Evolutionary conservation across 1,140 invertebrate species (phyloP), one percentile per base, ranked within the genome.

Genomic region (Zaprionus camerounensis): DNA sequence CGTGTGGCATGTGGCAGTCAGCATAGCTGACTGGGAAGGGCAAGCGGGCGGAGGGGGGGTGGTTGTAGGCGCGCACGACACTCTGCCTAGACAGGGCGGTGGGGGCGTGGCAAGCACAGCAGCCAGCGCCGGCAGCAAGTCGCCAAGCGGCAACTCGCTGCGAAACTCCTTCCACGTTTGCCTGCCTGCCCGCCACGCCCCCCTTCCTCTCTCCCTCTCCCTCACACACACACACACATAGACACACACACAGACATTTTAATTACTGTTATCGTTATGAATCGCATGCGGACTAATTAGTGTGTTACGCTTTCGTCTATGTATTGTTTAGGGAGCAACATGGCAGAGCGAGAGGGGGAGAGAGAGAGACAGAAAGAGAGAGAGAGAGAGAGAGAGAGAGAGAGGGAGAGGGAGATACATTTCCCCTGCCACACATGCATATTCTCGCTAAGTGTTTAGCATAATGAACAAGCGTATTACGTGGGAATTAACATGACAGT

Each of bases 261-360:
- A 90, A 90, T 90, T 90, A 82, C 85, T 90, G 85, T 85, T 90
- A 90, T 90, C 85, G 80, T 90, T 90, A 90, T 90, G 85, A 90
- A 85, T 90, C 85, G 81, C 79, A 90, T 80, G 85, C 86, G 85
- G 59, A 85, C 85, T 90, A 90, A 90, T 90, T 90, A 90, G 81
- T 91, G 79, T 90, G 86, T 90, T 85, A 85, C 85, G 82, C 81
- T 85, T 85, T 90, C 82, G 77, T 90, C 88, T 91, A 76, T 71
- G 56, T 65, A 91, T 75, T 82, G 81, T 90, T 82, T 58, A 62
- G 71, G 44, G 51, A 53, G 56, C 63, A 84, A 26, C n/a, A 13
- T 41, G 62, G 15, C 46, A 22, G 17, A 12, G 17, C 0, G n/a
- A 20, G 7, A 2, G n/a, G 0, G n/a, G 2, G n/a, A 20, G 17